phyloP scores from a whole-genome alignment of 2,888 invertebrate genomes.

The Limnephilus rhombicus region DNA sequence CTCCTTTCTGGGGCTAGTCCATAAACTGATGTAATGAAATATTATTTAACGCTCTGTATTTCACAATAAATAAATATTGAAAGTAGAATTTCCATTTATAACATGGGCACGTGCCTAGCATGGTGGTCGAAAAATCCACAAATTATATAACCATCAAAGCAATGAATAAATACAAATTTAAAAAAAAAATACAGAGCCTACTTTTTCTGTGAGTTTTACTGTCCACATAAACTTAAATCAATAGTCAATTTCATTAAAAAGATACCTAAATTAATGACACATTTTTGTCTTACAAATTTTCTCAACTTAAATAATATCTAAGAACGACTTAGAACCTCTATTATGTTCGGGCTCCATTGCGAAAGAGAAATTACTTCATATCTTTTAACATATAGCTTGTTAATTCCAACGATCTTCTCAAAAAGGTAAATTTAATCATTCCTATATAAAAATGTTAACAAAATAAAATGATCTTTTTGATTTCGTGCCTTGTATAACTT shows the following conservation, averaged over 20 bases:
- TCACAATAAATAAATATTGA: too few species aligned
- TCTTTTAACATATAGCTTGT: neutral
- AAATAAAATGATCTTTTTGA: neutral
- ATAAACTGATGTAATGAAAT: too few species aligned
- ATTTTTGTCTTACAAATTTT: neutral
- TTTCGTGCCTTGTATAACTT: conserved; percentile 13
- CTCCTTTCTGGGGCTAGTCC: too few species aligned
- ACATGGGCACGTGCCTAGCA: too few species aligned
- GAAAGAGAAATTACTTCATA: neutral
- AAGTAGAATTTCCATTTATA: too few species aligned
- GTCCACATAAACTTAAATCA: too few species aligned
- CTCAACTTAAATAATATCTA: neutral
- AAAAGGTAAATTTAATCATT: neutral
- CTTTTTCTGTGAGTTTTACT: too few species aligned
- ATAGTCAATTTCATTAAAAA: neutral
- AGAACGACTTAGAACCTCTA: neutral
- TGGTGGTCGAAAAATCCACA: too few species aligned
- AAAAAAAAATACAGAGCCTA: too few species aligned
- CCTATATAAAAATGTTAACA: neutral
- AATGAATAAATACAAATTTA: too few species aligned
- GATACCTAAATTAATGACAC: neutral
- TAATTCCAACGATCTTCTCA: neutral
- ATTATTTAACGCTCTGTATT: too few species aligned
- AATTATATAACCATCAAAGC: too few species aligned
- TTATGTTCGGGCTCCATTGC: neutral